Percentiles rank a stretch among this genome's conserved stretches.
phyloP scores from a whole-genome alignment of 2,113 vertebrate genomes.

The Amazona guildingii region DNA sequence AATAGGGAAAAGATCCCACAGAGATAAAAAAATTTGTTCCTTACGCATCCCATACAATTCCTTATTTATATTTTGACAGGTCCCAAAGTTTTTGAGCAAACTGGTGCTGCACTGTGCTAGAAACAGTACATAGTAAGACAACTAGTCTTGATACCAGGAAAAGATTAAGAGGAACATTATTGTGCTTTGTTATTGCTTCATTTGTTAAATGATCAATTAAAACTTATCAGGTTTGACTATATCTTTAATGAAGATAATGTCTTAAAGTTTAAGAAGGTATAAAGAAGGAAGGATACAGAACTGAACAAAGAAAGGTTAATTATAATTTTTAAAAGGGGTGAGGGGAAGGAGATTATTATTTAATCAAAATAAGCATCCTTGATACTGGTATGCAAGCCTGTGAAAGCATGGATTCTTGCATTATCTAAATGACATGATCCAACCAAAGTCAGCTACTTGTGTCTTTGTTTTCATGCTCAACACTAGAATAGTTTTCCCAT shows the following conservation, averaged over 20 bases:
- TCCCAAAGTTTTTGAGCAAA: neutral
- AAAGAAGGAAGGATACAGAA: neutral
- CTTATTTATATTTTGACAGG: neutral
- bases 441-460: neutral
- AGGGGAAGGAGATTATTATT: neutral
- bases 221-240: neutral
- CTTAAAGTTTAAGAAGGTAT: neutral
- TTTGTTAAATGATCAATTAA: neutral
- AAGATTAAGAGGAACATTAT: neutral
- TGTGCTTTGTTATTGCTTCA: neutral
- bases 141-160: neutral
- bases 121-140: accelerated
- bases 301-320: neutral
- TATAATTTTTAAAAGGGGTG: neutral
- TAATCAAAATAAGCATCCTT: neutral
- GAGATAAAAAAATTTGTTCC: neutral
- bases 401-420: neutral
- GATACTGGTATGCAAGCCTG: neutral
- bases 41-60: neutral
- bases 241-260: neutral
- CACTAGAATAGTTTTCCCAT: neutral
- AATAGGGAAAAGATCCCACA: neutral
- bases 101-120: neutral
- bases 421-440: neutral
- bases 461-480: neutral